Evolutionary conservation across 2,113 vertebrate species (phyloP).

Genomic region (Eidolon helvum): DNA sequence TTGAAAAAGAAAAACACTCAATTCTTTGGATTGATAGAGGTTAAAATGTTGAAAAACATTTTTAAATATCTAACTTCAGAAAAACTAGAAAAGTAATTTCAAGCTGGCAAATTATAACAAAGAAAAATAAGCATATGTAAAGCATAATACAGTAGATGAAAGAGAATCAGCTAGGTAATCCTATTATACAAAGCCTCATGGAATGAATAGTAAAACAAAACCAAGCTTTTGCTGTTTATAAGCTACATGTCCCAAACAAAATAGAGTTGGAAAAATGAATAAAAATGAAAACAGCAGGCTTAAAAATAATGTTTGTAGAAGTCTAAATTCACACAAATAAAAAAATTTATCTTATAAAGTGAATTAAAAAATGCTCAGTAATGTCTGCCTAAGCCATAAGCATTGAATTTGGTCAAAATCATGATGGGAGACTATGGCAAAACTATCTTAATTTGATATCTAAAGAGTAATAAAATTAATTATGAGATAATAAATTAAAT

Average conservation of each 20-base stretch:
- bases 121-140: constrained; percentile 7
- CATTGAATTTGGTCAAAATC: neutral
- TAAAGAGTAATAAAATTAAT: neutral
- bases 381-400: neutral
- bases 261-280: neutral
- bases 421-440: neutral
- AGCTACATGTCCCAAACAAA: neutral
- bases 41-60: neutral
- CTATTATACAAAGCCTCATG: neutral
- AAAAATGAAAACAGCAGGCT: neutral
- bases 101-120: constrained; percentile 39
- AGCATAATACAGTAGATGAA: neutral
- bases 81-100: constrained; percentile 40
- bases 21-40: neutral
- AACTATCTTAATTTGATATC: neutral
- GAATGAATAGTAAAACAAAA: neutral
- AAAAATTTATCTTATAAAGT: neutral
- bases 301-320: neutral
- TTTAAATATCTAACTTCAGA: constrained; percentile 21
- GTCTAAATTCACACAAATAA: neutral
- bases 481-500: neutral
- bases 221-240: constrained; percentile 1
- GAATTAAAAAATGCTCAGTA: neutral
- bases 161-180: neutral
- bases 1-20: neutral